Evolutionary conservation across 2,113 vertebrate genomes (phyloP), one percentile per base, ranked within the genome.

Genomic region (Deroptyus accipitrinus): DNA sequence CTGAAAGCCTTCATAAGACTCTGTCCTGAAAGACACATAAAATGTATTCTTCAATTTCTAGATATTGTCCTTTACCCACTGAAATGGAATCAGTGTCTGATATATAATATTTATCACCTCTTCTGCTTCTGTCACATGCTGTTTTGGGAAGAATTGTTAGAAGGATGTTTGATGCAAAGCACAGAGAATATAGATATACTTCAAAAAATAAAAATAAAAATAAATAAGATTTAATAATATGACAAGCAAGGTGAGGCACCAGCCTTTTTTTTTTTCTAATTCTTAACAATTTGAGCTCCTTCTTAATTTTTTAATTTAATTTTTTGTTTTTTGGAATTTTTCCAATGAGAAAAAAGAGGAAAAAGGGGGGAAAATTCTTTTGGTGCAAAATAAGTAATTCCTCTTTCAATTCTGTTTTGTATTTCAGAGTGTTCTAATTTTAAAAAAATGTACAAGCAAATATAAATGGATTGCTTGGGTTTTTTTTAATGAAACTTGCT

Each of bases 281-380:
- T 39, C 8, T 51, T 30, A 81, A 61, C 2, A 66, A 42, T 25
- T 46, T 83, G 11, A 73, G 42, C 13, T 66, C 17, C 17, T 20
- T 6, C 2, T 64, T 30, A 59, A 14, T 59, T 59, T 59, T n/a
- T n/a, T 20, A 19, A 20, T 28, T 41, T 9, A 55, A 8, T 31
- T 55, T 33, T 28, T 15, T 44, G 17, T 9, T 51, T 68, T n/a
- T 73, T 15, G 25, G 9, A 7, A 33, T n/a, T 62, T 78, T 62
- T 62, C 19, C 6, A 62, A 48, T 9, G 15, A 48, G 16, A 3
- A 54, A 67, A 54, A 7, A 27, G 6, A 17, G 27, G 4, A 41
- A 59, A 82, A 54, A 6, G 22, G 4, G 3, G 1, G 3, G 15
- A 7, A 17, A 42, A 49, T 8, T 16, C 0, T 33, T 51, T n/a